Percentiles rank a stretch among this genome's conserved stretches.
Evolutionary conservation across 2,888 invertebrate species (phyloP).

Genomic region (Drosophila prostipennis): DNA sequence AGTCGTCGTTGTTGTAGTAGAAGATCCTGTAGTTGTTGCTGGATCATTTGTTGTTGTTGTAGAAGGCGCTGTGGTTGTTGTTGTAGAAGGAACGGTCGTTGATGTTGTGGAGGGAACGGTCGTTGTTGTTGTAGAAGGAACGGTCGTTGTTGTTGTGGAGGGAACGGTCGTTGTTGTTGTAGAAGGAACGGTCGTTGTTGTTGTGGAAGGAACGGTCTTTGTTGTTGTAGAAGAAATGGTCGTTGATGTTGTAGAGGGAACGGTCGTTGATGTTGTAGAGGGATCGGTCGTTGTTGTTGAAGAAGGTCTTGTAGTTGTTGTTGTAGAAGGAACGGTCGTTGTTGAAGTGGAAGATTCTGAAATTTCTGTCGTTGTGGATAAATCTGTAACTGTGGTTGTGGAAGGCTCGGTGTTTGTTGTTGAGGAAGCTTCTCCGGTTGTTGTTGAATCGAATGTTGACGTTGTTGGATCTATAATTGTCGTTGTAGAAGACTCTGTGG

Average conservation of each 20-base stretch:
- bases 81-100: not conserved
- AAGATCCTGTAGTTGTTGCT: not conserved
- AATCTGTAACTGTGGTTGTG: not conserved
- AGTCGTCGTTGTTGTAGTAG: constrained; percentile 2
- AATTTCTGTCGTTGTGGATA: not conserved
- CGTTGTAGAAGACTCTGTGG: not conserved
- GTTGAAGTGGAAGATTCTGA: too few relatives aligned
- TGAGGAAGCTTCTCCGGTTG: not conserved
- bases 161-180: not conserved
- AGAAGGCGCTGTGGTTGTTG: not conserved
- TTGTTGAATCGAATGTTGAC: not conserved
- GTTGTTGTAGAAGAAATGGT: not conserved
- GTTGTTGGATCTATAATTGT: not conserved
- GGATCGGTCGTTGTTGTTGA: not conserved
- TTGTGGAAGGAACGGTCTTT: not conserved
- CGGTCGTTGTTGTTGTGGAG: not conserved
- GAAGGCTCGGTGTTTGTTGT: too few relatives aligned
- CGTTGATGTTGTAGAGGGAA: not conserved
- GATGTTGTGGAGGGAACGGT: not conserved
- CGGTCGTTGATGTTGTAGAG: not conserved
- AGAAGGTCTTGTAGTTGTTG: not conserved
- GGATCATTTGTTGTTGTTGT: not conserved
- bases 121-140: not conserved
- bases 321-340: not conserved
- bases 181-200: not conserved